Conservation (phyloP, 2,797 vertebrate genomes). For the Myoxocephalus aenaeus region DNA sequence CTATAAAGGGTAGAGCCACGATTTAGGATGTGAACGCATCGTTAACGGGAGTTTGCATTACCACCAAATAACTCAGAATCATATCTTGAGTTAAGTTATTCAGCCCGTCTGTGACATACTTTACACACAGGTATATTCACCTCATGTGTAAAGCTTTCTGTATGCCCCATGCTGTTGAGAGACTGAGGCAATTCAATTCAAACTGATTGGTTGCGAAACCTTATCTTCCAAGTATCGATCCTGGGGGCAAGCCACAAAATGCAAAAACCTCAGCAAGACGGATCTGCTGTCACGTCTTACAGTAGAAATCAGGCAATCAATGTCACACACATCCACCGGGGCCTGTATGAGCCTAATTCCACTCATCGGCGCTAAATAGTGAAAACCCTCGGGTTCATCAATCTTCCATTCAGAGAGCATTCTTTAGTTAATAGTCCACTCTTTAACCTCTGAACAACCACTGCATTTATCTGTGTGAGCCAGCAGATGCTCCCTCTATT, state of each 20-base stretch:
- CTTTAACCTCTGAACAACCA: constrained; percentile 65
- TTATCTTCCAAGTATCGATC: constrained; percentile 82
- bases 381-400: constrained; percentile 76
- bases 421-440: constrained; percentile 76
- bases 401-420: constrained; percentile 77
- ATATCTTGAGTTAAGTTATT: constrained; percentile 1
- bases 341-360: constrained; percentile 72
- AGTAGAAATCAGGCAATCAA: constrained; percentile 80
- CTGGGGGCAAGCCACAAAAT: constrained; percentile 63
- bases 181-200: constrained; percentile 66
- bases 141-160: constrained; percentile 41
- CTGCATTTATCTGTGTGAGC: constrained; percentile 58
- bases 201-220: constrained; percentile 76
- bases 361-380: constrained; percentile 75
- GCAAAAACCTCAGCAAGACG: constrained; percentile 78
- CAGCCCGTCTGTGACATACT: constrained; percentile 13
- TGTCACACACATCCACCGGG: constrained; percentile 63
- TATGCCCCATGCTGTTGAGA: constrained; percentile 16
- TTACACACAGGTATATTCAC: constrained; percentile 17
- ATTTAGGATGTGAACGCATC: too few species aligned
- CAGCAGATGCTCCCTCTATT: constrained; percentile 39
- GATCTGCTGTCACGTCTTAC: constrained; percentile 80
- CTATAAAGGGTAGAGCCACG: too few species aligned
- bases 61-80: background rate
- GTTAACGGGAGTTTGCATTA: too few species aligned